Conservation (phyloP, 2,797 vertebrate species). For the Phrynocephalus guinanensis region DNA sequence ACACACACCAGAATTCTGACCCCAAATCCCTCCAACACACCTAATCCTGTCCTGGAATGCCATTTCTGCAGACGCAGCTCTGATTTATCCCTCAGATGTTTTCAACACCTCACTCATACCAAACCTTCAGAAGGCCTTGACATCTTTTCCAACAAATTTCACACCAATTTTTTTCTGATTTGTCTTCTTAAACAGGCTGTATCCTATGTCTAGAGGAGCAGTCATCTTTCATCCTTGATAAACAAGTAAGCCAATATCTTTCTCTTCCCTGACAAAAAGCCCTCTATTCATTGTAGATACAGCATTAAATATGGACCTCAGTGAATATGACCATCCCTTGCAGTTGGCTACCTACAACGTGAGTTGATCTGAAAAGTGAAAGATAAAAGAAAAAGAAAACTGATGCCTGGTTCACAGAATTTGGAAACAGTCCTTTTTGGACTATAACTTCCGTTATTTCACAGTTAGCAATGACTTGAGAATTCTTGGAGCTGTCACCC, state of each 20-base stretch:
- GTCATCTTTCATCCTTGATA: background rate
- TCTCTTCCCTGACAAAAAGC: background rate
- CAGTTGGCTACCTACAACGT: background rate
- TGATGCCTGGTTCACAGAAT: too few relatives aligned
- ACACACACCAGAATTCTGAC: background rate
- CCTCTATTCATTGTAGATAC: background rate
- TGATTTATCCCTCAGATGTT: background rate
- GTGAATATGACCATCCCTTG: background rate
- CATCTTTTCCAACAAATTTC: background rate
- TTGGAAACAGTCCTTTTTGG: too few relatives aligned
- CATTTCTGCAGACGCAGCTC: background rate
- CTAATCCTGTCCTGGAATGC: background rate
- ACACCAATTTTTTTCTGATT: background rate
- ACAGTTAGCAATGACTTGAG: too few relatives aligned
- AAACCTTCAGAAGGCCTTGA: background rate
- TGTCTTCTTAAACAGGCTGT: background rate
- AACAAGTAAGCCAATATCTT: background rate
- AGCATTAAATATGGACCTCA: background rate
- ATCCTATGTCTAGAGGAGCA: background rate
- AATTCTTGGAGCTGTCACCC: too few relatives aligned
- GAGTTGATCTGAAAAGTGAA: background rate
- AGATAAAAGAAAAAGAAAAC: background rate
- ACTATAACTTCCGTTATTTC: too few relatives aligned
- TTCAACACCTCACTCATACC: background rate
- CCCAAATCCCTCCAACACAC: background rate